Percentiles rank a stretch among this genome's conserved stretches.
phyloP scores from a whole-genome alignment of 2,113 vertebrate species.

The Rhagologus leucostigma region DNA sequence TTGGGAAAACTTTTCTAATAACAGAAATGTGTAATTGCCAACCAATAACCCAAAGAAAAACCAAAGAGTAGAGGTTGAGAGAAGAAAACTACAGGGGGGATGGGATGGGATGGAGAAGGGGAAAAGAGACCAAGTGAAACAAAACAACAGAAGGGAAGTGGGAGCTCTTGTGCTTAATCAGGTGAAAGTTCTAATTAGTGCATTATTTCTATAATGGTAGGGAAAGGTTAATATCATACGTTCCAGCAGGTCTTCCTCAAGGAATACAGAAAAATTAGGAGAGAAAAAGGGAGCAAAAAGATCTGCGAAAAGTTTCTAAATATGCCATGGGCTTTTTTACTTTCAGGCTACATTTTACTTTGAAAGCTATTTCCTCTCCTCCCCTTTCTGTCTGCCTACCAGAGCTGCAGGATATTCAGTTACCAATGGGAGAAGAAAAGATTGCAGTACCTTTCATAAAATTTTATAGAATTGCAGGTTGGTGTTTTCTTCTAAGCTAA shows the following conservation, averaged over 20 bases:
- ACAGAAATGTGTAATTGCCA: not conserved
- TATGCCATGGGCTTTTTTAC: not conserved
- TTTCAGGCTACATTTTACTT: not conserved
- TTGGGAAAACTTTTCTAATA: not conserved
- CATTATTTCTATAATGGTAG: not conserved
- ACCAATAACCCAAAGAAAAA: not conserved
- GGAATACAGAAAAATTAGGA: not conserved
- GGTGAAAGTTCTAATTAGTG: not conserved
- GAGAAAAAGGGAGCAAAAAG: not conserved
- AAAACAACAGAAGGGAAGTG: not conserved
- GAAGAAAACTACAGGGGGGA: not conserved
- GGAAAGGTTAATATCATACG: not conserved
- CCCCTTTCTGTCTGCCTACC: not conserved
- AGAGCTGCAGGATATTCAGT: not conserved
- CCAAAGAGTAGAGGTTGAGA: not conserved
- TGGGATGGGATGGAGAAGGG: not conserved
- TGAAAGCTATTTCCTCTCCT: not conserved
- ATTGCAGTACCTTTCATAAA: not conserved
- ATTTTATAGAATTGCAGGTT: not conserved
- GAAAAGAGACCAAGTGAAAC: not conserved
- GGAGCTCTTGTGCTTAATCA: not conserved
- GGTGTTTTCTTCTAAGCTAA: not conserved
- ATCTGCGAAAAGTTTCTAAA: not conserved
- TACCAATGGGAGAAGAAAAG: not conserved
- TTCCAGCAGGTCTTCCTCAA: not conserved